Conservation (phyloP, 2,888 invertebrate genomes). For the Netelia melanura region DNA sequence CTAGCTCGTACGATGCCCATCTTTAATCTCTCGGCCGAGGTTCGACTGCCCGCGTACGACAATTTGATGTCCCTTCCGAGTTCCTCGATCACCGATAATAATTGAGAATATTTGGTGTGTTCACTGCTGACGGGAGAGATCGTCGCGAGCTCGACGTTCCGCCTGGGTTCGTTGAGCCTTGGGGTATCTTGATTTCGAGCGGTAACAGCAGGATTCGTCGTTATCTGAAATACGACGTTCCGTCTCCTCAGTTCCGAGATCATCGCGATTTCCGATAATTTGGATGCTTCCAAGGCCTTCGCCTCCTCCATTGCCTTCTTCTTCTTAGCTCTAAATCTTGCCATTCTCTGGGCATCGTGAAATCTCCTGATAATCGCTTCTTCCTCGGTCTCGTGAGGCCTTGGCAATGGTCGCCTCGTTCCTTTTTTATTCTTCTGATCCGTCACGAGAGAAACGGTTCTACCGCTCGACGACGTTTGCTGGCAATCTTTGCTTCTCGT, state of each 20-base stretch:
- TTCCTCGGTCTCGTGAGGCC: conserved; percentile 77
- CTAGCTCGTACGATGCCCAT: conserved; percentile 97
- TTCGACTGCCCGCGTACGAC: conserved; percentile 97
- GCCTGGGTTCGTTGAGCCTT: conserved; percentile 14
- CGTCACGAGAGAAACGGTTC: conserved; percentile 46
- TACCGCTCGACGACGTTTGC: conserved; percentile 21
- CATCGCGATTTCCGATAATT: conserved; percentile 70
- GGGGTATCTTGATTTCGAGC: conserved; percentile 21
- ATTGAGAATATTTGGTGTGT: conserved; percentile 95
- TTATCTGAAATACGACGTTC: conserved; percentile 71
- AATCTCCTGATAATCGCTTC: conserved; percentile 76
- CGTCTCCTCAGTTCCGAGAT: conserved; percentile 69
- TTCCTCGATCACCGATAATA: conserved; percentile 96
- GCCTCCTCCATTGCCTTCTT: conserved; percentile 76
- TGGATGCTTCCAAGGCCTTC: conserved; percentile 68
- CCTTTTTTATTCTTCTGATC: conserved; percentile 56
- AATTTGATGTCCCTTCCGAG: conserved; percentile 98
- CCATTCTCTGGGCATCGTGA: conserved; percentile 79
- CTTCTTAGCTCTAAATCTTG: conserved; percentile 76
- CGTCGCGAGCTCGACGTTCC: conserved; percentile 50
- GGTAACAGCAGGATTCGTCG: conserved; percentile 41
- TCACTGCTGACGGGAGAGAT: conserved; percentile 83
- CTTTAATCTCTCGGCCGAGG: conserved; percentile 96
- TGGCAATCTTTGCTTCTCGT: conserved; percentile 63
- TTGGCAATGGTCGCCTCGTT: conserved; percentile 64